Evolutionary conservation across 2,888 invertebrate species (phyloP).

Genomic region (Isoperla grammatica): DNA sequence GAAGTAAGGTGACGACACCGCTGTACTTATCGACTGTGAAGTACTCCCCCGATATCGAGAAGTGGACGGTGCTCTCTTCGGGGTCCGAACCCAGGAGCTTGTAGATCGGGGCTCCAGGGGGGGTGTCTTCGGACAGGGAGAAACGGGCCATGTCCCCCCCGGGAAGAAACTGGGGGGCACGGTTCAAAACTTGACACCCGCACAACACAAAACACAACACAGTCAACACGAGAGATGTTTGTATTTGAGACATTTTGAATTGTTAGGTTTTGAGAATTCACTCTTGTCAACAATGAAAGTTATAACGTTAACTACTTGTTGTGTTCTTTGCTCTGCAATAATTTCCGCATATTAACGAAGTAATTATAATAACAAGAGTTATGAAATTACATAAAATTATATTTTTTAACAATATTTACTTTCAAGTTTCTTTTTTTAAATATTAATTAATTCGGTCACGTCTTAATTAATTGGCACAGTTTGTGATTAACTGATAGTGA

Average conservation of each 20-base stretch:
- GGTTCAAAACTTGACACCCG: constrained; percentile 56
- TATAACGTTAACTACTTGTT: no score
- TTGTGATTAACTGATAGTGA: no score
- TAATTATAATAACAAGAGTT: no score
- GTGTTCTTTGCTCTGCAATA: no score
- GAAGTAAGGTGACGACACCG: constrained; percentile 67
- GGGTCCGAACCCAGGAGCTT: constrained; percentile 70
- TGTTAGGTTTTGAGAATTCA: neutral
- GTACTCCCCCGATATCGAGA: constrained; percentile 76
- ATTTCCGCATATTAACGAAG: no score
- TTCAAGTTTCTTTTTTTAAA: no score
- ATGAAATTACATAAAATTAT: no score
- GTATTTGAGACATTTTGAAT: neutral
- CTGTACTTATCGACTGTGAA: constrained; percentile 70
- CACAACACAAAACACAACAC: neutral
- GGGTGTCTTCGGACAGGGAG: constrained; percentile 65
- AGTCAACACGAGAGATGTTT: neutral
- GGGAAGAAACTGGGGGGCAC: constrained; percentile 67
- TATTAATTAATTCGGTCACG: no score
- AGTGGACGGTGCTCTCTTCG: constrained; percentile 64
- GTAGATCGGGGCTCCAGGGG: constrained; percentile 63
- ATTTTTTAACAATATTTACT: no score
- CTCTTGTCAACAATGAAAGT: neutral
- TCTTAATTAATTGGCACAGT: no score
- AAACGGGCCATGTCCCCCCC: constrained; percentile 76